Evolutionary conservation across 2,113 vertebrate species (phyloP).

Genomic region (Regulus satrapa): DNA sequence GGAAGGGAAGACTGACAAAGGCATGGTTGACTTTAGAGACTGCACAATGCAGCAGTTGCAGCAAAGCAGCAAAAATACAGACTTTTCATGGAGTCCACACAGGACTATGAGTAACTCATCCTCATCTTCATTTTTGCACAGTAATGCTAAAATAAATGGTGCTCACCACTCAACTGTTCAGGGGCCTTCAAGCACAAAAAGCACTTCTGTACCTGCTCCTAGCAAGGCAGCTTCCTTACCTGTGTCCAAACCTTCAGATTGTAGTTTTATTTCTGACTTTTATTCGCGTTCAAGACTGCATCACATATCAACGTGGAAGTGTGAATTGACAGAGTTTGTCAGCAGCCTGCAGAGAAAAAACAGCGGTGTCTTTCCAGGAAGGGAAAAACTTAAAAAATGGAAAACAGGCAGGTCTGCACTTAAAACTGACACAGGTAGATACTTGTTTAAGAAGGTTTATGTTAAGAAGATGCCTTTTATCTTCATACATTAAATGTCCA

Average conservation of each 20-base stretch:
- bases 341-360: constrained; percentile 85
- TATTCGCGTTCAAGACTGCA: constrained; percentile 94
- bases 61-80: constrained; percentile 66
- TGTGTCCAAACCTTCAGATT: constrained; percentile 76
- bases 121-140: constrained; percentile 74
- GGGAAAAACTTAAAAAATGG: constrained; percentile 89
- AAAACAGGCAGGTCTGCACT: constrained; percentile 77
- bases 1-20: constrained; percentile 61
- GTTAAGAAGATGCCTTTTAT: neutral
- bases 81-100: constrained; percentile 55
- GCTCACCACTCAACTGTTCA: constrained; percentile 79
- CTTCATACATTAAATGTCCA: neutral
- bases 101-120: constrained; percentile 71
- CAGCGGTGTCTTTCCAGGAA: constrained; percentile 83
- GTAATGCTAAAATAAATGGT: constrained; percentile 83
- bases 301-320: constrained; percentile 95
- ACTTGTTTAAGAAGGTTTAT: constrained; percentile 63
- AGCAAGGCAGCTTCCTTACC: constrained; percentile 62
- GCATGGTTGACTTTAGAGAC: constrained; percentile 69
- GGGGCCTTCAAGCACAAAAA: constrained; percentile 82
- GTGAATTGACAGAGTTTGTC: constrained; percentile 91
- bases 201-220: constrained; percentile 71
- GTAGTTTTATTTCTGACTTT: constrained; percentile 89
- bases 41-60: constrained; percentile 62
- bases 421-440: constrained; percentile 80